Base-by-base conservation (phyloP, 2,888 invertebrate species). In the Protophormia terraenovae region DNA sequence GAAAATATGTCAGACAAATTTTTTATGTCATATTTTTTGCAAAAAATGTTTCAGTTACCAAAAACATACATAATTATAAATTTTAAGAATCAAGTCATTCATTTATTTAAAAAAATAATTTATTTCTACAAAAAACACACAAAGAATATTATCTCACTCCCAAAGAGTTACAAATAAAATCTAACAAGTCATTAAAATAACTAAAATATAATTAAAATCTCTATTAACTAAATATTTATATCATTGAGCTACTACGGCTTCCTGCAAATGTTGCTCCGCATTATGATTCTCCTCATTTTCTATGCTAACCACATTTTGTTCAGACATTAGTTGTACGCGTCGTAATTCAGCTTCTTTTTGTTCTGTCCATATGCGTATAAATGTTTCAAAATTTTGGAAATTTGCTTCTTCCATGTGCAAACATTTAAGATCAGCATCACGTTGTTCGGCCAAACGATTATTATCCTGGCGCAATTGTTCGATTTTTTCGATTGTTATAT, bases 391-490 rank as follows among this genome's bases (percentile, higher is more conserved):
- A 10, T 80, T 67, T 19, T 77, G 66, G 19, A 88, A 87, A 27
- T 90, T 87, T 3, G 83, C 84, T 69, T 91, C 88, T 60, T 89
- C 88, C 5, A 88, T 14, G 3, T 84, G 69, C 12, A 91, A 81
- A 0, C 71, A 55, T 5, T 87, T 80, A 16, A 87, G 24, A 5
- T 72, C 58, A 4, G 45, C 67, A 38, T 90, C 88, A n/a, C 88
- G 88, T 19, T 89, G 82, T 24, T 87, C 71, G 1, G 81, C 80
- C 8, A 91, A 78, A 35, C 83, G 47, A 0, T 72, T 72, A 60
- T 90, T 91, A 12, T 90, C 89, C 7, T 75, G 64, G 6, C 88
- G 89, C 22, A 91, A 19, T 19, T 76, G 86, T 35, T 90, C 89
- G n/a, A 91, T 77, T 8, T 88, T 86, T 4, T 88, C 88, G 10